These are phyloP conservation scores for Montifringilla adamsi DNA, from an alignment of 2,113 vertebrate species.

Conservation along the genomic window DNA sequence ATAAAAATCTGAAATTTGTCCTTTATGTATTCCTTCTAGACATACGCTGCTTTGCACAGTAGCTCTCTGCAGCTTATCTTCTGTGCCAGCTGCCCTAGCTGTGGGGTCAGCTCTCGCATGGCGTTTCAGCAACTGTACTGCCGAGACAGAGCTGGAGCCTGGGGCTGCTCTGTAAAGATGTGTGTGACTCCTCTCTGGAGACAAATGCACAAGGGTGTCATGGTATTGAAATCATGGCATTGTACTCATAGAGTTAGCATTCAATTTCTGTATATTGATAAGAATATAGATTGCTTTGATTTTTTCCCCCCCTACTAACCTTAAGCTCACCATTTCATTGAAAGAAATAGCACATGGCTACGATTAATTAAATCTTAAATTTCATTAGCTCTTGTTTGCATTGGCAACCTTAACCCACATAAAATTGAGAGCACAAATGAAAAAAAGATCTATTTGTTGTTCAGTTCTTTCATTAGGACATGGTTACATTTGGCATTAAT, in stretches of 20 bases:
- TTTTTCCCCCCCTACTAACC: neutral
- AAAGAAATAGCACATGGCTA: neutral
- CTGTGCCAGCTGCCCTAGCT: neutral
- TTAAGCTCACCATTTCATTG: neutral
- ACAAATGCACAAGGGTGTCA: neutral
- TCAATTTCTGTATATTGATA: neutral
- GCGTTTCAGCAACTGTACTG: neutral
- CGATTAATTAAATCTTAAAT: neutral
- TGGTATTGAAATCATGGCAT: neutral
- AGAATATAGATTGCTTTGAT: neutral
- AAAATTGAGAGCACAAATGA: neutral
- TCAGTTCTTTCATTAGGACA: neutral
- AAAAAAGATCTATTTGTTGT: neutral
- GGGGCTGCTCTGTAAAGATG: neutral
- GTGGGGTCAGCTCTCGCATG: neutral
- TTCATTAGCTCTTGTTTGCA: neutral
- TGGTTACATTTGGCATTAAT: neutral
- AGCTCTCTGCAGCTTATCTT: neutral
- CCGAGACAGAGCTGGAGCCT: neutral
- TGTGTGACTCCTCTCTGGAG: neutral
- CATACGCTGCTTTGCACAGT: neutral
- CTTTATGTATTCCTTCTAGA: neutral
- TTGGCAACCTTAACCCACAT: neutral
- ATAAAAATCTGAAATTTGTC: neutral
- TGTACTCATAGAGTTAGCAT: neutral